These are phyloP conservation scores for Cheilinus undulatus DNA, from an alignment of 2,113 vertebrate genomes.

Conservation along the genomic window DNA sequence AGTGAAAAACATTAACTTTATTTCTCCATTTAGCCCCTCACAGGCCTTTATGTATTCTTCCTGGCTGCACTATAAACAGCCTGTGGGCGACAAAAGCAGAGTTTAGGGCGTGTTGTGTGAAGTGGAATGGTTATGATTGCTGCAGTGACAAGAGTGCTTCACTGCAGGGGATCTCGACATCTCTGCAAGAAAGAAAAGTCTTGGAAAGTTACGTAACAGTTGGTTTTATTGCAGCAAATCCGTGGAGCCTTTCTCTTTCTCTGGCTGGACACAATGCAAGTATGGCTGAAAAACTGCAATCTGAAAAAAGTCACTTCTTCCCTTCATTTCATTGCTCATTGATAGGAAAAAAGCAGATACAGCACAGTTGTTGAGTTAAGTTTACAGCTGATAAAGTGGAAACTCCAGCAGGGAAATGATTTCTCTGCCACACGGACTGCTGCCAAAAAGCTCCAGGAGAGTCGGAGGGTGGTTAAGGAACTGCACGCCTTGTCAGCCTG, in stretches of 20 bases:
- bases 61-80: not conserved
- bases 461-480: not conserved
- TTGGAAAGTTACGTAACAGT: not conserved
- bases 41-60: not conserved
- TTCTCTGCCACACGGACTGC: not conserved
- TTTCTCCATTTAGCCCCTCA: not conserved
- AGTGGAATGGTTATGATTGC: conserved; percentile 10
- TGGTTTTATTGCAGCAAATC: conserved; percentile 2
- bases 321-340: not conserved
- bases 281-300: too few relatives aligned
- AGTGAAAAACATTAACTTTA: not conserved
- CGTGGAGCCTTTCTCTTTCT: not conserved
- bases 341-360: conserved; percentile 5
- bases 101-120: not conserved
- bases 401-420: not conserved
- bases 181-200: not conserved
- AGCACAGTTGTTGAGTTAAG: conserved; percentile 11
- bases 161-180: conserved; percentile 13
- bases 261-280: too few relatives aligned
- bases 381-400: conserved; percentile 12
- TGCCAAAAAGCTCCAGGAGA: conserved; percentile 8
- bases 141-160: conserved; percentile 10
- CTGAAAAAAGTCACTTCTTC: not conserved
- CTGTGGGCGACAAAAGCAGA: conserved; percentile 15
- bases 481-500: not conserved